These are phyloP conservation scores for Anguilla obscura DNA, from an alignment of 2,797 vertebrate genomes.

Conservation along the genomic window DNA sequence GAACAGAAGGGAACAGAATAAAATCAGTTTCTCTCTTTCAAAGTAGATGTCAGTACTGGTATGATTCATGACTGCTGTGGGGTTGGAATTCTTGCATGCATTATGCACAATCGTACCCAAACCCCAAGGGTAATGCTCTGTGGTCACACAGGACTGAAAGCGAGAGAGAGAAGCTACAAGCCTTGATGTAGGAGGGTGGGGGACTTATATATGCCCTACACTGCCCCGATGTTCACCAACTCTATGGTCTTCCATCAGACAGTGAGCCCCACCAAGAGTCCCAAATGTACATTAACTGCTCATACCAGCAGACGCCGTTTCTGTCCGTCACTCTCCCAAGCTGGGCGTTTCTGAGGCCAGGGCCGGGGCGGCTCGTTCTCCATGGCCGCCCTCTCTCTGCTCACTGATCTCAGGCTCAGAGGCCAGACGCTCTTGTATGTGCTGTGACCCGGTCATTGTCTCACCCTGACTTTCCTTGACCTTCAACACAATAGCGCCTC, in stretches of 20 bases:
- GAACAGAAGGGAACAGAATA: not conserved
- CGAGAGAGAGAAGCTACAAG: not conserved
- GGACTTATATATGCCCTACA: not conserved
- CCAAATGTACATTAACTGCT: not conserved
- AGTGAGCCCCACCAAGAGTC: not conserved
- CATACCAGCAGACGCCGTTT: not conserved
- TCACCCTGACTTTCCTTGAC: slow-evolving; percentile 11
- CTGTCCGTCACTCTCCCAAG: not conserved
- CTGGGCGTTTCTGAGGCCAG: not conserved
- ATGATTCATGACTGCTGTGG: slow-evolving; percentile 2
- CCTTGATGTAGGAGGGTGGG: not conserved
- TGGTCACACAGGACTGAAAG: not conserved
- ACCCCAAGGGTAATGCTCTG: not conserved
- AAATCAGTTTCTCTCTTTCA: not conserved
- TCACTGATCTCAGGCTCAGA: not conserved
- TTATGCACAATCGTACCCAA: not conserved
- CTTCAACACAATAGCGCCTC: not conserved
- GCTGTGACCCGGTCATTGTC: not conserved
- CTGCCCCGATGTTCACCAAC: not conserved
- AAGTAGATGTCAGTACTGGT: slow-evolving; percentile 4
- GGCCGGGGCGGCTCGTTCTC: not conserved
- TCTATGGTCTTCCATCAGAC: not conserved
- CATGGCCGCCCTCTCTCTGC: not conserved
- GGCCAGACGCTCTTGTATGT: not conserved
- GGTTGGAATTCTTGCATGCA: not conserved